Conservation (phyloP, 1,140 invertebrate genomes). For the Aphis gossypii region DNA sequence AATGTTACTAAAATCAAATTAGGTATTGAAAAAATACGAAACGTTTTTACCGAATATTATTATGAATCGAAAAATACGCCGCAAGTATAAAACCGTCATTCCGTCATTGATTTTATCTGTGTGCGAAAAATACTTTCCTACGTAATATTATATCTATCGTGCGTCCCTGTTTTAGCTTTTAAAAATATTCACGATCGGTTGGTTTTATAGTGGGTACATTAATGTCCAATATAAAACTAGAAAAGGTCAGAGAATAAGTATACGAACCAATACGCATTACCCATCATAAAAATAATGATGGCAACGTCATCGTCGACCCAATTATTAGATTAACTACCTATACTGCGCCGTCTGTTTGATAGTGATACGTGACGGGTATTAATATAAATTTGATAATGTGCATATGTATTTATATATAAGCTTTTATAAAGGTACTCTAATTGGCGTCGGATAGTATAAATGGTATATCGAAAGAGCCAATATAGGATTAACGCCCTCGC, state of each 20-base stretch:
- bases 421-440: background rate
- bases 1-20: background rate
- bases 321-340: conserved; percentile 1
- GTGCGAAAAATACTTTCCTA: background rate
- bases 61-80: background rate
- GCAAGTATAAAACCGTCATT: background rate
- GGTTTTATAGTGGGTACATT: background rate
- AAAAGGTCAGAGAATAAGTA: background rate
- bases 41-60: background rate
- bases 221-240: background rate
- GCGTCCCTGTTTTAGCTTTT: background rate
- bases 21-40: background rate
- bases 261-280: no score
- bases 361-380: background rate
- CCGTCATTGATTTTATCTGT: background rate
- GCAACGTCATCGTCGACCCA: background rate
- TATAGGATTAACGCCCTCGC: background rate
- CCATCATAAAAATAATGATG: background rate
- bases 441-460: background rate
- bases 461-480: background rate
- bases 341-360: background rate
- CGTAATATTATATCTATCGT: background rate
- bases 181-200: background rate
- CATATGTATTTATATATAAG: background rate
- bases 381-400: background rate